phyloP scores from a whole-genome alignment of 2,797 vertebrate genomes.

The Pterois miles region DNA sequence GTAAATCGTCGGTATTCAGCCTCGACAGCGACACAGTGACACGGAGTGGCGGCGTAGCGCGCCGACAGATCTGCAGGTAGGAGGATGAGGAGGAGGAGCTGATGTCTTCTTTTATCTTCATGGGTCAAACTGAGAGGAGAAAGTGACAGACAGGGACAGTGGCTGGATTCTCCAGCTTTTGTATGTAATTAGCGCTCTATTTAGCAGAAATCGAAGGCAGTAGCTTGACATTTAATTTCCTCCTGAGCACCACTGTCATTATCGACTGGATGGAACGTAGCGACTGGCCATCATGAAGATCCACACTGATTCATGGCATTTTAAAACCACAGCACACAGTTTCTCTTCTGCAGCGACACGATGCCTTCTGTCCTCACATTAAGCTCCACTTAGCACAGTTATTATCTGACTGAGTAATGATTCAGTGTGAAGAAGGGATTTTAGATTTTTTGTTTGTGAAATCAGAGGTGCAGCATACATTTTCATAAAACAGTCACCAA shows the following conservation, averaged over 20 bases:
- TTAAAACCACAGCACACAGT: neutral
- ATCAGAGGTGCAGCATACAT: neutral
- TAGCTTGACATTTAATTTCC: conserved; percentile 70
- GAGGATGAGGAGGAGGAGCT: neutral
- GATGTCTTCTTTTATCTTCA: conserved; percentile 33
- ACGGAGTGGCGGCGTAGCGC: neutral
- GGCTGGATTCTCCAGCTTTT: conserved; percentile 47
- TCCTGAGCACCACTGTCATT: conserved; percentile 43
- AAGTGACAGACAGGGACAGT: conserved; percentile 41
- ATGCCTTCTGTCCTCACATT: conserved; percentile 3
- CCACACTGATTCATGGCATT: neutral
- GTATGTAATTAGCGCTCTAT: conserved; percentile 66
- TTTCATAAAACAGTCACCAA: neutral
- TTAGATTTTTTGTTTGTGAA: neutral
- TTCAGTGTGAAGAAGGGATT: neutral
- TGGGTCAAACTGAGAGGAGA: conserved; percentile 29
- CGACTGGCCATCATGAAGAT: neutral
- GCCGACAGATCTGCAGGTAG: conserved; percentile 7
- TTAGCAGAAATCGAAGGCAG: conserved; percentile 67
- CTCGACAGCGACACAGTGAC: conserved; percentile 19
- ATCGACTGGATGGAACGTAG: conserved; percentile 19
- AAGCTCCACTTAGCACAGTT: neutral
- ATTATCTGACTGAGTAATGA: neutral
- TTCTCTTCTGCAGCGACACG: neutral
- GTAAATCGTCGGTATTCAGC: conserved; percentile 45